phyloP scores from a whole-genome alignment of 2,888 invertebrate species.

The Pollenia labialis region DNA sequence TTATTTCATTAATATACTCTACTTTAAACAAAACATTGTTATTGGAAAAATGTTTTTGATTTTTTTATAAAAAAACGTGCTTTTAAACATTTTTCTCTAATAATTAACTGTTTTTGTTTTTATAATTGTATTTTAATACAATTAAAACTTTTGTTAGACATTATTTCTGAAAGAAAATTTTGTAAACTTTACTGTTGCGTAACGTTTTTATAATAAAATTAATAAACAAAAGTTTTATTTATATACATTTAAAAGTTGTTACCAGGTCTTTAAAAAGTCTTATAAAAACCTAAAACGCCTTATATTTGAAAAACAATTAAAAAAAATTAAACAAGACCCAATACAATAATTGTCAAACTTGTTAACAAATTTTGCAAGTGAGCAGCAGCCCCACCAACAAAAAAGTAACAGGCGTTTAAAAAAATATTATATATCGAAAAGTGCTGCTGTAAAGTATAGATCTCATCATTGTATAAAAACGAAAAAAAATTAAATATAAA shows the following conservation, averaged over 20 bases:
- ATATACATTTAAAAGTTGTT: not conserved
- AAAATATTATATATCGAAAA: not conserved
- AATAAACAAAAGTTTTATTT: conserved; percentile 44
- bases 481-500: not conserved
- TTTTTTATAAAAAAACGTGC: not conserved
- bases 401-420: conserved; percentile 14
- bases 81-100: conserved; percentile 1
- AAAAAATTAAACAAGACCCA: not conserved
- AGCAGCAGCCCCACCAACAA: conserved; percentile 5
- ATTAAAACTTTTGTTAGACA: conserved; percentile 42
- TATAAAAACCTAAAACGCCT: conserved; percentile 37
- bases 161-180: too few relatives aligned
- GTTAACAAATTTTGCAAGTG: conserved; percentile 71
- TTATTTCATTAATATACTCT: not conserved
- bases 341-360: conserved; percentile 41
- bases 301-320: not conserved
- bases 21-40: conserved; percentile 9
- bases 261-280: conserved; percentile 5
- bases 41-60: conserved; percentile 1
- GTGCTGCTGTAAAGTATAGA: conserved; percentile 48
- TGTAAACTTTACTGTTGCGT: too few relatives aligned
- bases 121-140: conserved; percentile 23
- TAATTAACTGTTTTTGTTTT: conserved; percentile 21
- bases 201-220: not conserved
- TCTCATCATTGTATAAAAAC: conserved; percentile 48